These are phyloP conservation scores for Brachypalpus laphriformis DNA, from an alignment of 2,888 invertebrate species.

Conservation along the genomic window DNA sequence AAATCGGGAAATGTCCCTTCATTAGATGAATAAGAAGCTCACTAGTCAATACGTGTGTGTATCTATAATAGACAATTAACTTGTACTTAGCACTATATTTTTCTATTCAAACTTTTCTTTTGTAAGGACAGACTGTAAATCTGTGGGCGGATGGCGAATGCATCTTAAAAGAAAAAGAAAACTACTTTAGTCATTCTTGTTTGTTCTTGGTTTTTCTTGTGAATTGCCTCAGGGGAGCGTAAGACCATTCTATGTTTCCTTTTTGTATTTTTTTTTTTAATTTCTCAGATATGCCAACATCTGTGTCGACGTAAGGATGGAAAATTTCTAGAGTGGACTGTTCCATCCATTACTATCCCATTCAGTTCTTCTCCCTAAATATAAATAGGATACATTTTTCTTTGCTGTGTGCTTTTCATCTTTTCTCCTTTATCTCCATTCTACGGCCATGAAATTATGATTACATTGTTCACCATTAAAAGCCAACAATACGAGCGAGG, in stretches of 20 bases:
- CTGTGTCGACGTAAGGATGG: not conserved
- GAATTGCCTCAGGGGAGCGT: not conserved
- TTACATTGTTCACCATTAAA: not conserved
- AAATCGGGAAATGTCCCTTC: not conserved
- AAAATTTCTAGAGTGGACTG: not conserved
- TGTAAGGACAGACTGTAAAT: not conserved
- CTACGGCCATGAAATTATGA: not conserved
- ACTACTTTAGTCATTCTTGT: not conserved
- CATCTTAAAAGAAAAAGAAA: not conserved
- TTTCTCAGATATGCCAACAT: conserved; percentile 1
- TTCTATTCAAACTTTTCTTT: not conserved
- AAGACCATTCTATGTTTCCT: not conserved
- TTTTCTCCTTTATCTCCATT: not conserved
- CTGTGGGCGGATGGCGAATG: not conserved
- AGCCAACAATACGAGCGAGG: not conserved
- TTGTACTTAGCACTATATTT: not conserved
- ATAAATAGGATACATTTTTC: not conserved
- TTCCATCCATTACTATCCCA: not conserved
- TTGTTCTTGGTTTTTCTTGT: not conserved
- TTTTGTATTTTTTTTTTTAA: not conserved
- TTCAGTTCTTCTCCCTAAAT: not conserved
- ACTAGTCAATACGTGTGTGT: not conserved
- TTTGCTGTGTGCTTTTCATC: not conserved
- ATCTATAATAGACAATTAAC: not conserved
- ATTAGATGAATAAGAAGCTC: not conserved